These are phyloP conservation scores for Ariolimax columbianus DNA, from an alignment of 2,888 invertebrate genomes.

Conservation along the genomic window DNA sequence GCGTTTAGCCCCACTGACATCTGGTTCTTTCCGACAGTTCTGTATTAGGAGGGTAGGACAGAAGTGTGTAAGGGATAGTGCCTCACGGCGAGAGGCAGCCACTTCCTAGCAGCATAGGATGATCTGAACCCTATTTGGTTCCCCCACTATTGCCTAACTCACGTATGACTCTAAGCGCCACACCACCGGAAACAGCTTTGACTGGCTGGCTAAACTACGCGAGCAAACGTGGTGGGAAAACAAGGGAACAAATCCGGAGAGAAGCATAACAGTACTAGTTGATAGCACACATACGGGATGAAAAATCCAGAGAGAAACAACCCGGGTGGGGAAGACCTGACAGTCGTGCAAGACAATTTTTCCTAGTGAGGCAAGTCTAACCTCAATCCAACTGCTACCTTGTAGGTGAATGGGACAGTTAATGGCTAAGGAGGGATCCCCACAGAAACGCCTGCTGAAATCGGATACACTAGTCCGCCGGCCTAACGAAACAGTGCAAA, in stretches of 20 bases:
- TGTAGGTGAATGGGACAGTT: background rate
- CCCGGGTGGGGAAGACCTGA: background rate
- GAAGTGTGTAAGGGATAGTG: too few relatives aligned
- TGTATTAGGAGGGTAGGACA: too few relatives aligned
- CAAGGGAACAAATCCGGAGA: background rate
- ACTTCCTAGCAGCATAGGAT: too few relatives aligned
- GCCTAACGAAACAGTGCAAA: too few relatives aligned
- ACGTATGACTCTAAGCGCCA: background rate
- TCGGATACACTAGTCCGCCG: background rate
- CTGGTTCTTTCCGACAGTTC: too few relatives aligned
- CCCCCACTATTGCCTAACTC: too few relatives aligned
- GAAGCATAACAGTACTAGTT: too few relatives aligned
- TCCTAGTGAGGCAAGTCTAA: background rate
- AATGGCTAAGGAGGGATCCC: background rate
- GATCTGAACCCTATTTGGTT: too few relatives aligned
- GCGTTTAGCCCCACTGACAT: too few relatives aligned
- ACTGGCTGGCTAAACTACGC: too few relatives aligned
- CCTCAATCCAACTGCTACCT: background rate
- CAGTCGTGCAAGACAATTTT: background rate
- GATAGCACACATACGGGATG: background rate
- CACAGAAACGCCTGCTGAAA: background rate
- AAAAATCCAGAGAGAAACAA: background rate
- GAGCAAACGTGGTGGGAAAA: too few relatives aligned
- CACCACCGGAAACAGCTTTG: background rate
- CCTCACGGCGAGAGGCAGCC: too few relatives aligned